These are phyloP conservation scores for Nycticebus coucang DNA, from an alignment of 2,113 vertebrate species.

Conservation along the genomic window DNA sequence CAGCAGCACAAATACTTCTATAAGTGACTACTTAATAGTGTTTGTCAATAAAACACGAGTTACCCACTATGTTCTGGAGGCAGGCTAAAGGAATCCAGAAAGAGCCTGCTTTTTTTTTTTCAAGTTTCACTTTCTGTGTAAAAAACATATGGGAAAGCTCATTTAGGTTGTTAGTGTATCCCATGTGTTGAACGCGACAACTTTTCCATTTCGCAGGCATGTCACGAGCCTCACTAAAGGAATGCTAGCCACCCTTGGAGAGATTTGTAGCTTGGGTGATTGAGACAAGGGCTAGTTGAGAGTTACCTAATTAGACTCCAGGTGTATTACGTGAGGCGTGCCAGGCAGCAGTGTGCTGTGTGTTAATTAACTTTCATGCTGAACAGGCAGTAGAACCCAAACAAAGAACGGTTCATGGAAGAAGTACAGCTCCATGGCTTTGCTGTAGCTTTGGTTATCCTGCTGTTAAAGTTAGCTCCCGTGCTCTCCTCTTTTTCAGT, in stretches of 20 bases:
- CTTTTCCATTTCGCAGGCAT: conserved; percentile 18
- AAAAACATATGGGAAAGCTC: neutral
- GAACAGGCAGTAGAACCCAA: neutral
- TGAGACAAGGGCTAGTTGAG: neutral
- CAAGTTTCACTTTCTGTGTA: neutral
- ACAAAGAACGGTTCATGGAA: conserved; percentile 6
- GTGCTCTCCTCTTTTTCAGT: neutral
- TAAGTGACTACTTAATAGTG: neutral
- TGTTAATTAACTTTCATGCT: conserved; percentile 52
- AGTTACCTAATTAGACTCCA: conserved; percentile 47
- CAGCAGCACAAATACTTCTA: neutral
- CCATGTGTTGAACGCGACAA: neutral
- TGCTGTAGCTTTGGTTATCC: neutral
- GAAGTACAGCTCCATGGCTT: neutral
- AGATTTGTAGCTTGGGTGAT: conserved; percentile 13
- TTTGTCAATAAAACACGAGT: neutral
- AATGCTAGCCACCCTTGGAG: neutral
- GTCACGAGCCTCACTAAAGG: neutral
- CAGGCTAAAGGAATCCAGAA: neutral
- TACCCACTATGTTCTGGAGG: neutral
- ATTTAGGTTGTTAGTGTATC: neutral
- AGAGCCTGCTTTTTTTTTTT: neutral
- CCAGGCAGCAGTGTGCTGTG: neutral
- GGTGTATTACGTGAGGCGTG: neutral
- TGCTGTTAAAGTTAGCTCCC: neutral